These are phyloP conservation scores for Bradysia coprophila DNA, from an alignment of 1,140 invertebrate species.

Conservation along the genomic window DNA sequence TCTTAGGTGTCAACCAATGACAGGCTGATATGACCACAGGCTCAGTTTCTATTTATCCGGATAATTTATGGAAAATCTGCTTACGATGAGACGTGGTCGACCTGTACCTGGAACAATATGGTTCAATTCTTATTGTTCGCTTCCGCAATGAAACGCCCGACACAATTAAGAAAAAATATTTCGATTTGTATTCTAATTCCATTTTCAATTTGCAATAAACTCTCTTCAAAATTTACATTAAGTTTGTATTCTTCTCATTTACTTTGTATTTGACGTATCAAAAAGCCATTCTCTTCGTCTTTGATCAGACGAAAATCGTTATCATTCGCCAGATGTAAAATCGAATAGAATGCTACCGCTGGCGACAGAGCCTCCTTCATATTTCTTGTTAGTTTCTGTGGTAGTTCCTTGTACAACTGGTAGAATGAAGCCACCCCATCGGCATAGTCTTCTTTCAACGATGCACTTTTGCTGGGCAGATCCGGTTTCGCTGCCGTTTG, in stretches of 20 bases:
- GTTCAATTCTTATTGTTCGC: too few relatives aligned
- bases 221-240: too few relatives aligned
- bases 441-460: constrained; percentile 9
- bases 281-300: constrained; percentile 14
- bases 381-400: constrained; percentile 28
- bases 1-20: too few relatives aligned
- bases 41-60: too few relatives aligned
- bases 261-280: constrained; percentile 13
- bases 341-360: constrained; percentile 50
- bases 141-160: too few relatives aligned
- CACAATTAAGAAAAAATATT: too few relatives aligned
- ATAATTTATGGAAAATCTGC: too few relatives aligned
- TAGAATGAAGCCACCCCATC: constrained; percentile 21
- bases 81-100: too few relatives aligned
- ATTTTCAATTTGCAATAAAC: too few relatives aligned
- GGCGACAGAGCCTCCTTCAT: constrained; percentile 44
- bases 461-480: neutral
- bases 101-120: too few relatives aligned
- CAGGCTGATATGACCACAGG: too few relatives aligned
- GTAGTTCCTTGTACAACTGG: constrained; percentile 33
- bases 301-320: constrained; percentile 7
- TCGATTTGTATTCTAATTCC: too few relatives aligned
- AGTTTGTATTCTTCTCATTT: neutral
- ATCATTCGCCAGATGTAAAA: constrained; percentile 61
- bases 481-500: constrained; percentile 2